Evolutionary conservation across 2,113 vertebrate genomes (phyloP).

Genomic region (Toxotes jaculatrix): DNA sequence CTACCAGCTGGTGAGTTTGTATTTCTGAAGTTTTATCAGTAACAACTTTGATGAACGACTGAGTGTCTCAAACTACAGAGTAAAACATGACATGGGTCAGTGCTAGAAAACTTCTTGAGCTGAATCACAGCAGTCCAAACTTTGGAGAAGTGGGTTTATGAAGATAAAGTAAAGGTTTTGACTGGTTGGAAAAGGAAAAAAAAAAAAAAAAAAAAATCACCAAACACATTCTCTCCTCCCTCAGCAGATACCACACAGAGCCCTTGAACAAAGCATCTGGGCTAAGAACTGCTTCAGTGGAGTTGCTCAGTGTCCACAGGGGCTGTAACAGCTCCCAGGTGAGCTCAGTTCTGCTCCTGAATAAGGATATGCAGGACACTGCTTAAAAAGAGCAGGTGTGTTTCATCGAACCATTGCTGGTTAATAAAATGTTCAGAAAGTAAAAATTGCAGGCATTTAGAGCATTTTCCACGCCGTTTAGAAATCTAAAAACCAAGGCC

Average conservation of each 20-base stretch:
- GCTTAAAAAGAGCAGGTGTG: constrained; percentile 36
- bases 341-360: constrained; percentile 27
- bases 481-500: constrained; percentile 5
- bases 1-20: background rate
- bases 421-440: constrained; percentile 12
- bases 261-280: constrained; percentile 46
- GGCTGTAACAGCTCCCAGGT: constrained; percentile 55
- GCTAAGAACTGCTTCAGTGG: constrained; percentile 36
- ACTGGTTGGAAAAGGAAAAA: background rate
- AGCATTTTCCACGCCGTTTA: constrained; percentile 23
- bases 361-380: constrained; percentile 29
- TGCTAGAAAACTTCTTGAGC: background rate
- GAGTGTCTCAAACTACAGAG: background rate
- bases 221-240: constrained; percentile 10
- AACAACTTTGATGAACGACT: background rate
- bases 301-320: constrained; percentile 41
- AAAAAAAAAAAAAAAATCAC: background rate
- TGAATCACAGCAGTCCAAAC: constrained; percentile 11
- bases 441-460: constrained; percentile 2
- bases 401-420: constrained; percentile 13
- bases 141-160: constrained; percentile 28
- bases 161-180: constrained; percentile 17
- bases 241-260: constrained; percentile 3
- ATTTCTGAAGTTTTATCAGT: background rate
- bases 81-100: background rate